A percentile compares a stretch with the other conserved stretches of the same genome.
Evolutionary conservation across 2,113 vertebrate genomes (phyloP).

Genomic region (Caloenas nicobarica): DNA sequence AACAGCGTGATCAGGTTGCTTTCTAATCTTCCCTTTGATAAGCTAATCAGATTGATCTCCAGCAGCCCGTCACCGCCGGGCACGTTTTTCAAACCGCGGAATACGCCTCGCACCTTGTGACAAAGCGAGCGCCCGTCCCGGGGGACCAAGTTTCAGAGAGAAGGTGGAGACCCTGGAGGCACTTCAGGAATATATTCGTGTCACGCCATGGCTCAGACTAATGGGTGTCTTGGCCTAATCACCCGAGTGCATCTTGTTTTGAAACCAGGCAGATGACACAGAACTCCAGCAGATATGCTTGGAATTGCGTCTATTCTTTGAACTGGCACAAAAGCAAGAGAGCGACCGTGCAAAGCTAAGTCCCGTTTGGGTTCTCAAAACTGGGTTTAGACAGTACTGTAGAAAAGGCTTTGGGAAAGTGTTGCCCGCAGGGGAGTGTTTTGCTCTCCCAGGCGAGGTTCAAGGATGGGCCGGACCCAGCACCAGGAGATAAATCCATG

Average conservation of each 20-base stretch:
- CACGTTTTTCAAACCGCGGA: not conserved
- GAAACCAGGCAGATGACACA: not conserved
- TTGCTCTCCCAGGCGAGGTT: not conserved
- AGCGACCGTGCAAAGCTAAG: not conserved
- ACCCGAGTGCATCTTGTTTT: not conserved
- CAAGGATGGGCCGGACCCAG: too few relatives aligned
- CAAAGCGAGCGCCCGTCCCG: not conserved
- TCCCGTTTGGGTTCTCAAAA: not conserved
- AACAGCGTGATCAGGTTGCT: slow-evolving; percentile 21
- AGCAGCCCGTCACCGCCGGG: slow-evolving; percentile 7
- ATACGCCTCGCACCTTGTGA: not conserved
- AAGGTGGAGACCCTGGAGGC: not conserved
- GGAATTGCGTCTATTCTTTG: not conserved
- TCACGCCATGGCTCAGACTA: not conserved
- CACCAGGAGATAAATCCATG: too few relatives aligned
- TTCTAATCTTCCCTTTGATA: slow-evolving; percentile 48
- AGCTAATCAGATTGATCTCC: slow-evolving; percentile 48
- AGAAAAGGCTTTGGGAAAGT: not conserved
- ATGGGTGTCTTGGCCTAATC: not conserved
- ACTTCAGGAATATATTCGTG: not conserved
- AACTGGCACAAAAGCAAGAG: accelerated
- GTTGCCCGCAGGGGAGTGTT: accelerated
- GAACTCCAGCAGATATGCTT: not conserved
- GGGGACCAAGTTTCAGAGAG: not conserved
- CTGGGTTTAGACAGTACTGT: not conserved